A percentile compares a stretch with the other conserved stretches of the same genome.
These are phyloP conservation scores for Palythoa caribaeorum DNA, from an alignment of 92 coral and sea anemone species.

Conservation along the genomic window DNA sequence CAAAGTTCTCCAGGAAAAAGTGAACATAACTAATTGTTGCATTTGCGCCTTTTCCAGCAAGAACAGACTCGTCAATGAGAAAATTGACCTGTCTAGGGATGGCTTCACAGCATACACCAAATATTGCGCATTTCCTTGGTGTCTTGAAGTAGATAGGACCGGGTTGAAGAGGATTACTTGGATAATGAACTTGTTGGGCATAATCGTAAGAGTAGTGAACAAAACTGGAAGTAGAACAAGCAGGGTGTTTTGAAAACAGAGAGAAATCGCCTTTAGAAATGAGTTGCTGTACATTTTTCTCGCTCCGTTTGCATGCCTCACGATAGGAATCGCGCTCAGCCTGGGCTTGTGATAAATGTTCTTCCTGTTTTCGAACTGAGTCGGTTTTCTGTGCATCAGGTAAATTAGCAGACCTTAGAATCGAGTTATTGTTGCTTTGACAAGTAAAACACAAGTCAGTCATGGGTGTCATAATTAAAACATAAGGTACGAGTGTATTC, in stretches of 20 bases:
- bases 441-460: slow-evolving; percentile 54
- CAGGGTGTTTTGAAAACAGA: slow-evolving; percentile 18
- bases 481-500: background rate
- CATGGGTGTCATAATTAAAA: slow-evolving; percentile 52
- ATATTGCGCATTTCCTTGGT: slow-evolving; percentile 46
- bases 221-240: slow-evolving; percentile 49
- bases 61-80: slow-evolving; percentile 43
- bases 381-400: slow-evolving; percentile 46
- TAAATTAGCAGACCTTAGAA: slow-evolving; percentile 53
- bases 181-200: slow-evolving; percentile 63
- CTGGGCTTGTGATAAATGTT: background rate
- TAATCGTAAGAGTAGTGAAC: slow-evolving; percentile 68
- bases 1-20: slow-evolving; percentile 33
- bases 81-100: slow-evolving; percentile 32
- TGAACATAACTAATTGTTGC: slow-evolving; percentile 41
- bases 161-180: slow-evolving; percentile 67
- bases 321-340: slow-evolving; percentile 20
- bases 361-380: background rate
- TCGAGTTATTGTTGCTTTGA: slow-evolving; percentile 39
- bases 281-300: background rate
- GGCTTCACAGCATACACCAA: slow-evolving; percentile 41
- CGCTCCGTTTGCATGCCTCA: slow-evolving; percentile 14
- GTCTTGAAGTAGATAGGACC: slow-evolving; percentile 61
- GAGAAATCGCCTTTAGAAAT: background rate
- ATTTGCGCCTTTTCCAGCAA: slow-evolving; percentile 51